Conservation (phyloP, 2,797 vertebrate species). For the Acanthornis magna region DNA sequence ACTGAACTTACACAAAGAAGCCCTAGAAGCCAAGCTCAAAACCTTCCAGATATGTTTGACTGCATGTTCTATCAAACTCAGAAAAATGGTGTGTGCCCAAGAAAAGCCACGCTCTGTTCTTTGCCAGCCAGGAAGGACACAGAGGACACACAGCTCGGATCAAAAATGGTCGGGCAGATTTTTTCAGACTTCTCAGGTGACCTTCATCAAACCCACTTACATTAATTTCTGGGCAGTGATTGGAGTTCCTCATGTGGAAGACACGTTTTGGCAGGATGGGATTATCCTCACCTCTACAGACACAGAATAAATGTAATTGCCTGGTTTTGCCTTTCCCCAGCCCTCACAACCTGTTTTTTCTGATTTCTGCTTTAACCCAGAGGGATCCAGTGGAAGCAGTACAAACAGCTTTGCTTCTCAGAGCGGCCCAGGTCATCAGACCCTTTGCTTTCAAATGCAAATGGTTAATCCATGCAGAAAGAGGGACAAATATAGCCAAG, state of each 20-base stretch:
- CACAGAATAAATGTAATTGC: not conserved
- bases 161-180: not conserved
- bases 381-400: not conserved
- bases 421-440: not conserved
- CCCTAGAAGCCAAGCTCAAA: not conserved
- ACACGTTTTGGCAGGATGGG: not conserved
- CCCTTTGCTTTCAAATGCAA: not conserved
- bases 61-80: not conserved
- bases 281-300: not conserved
- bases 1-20: not conserved
- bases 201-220: not conserved
- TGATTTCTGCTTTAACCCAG: not conserved
- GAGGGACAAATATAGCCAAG: not conserved
- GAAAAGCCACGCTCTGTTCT: not conserved
- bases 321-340: not conserved
- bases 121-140: not conserved
- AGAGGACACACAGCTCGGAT: not conserved
- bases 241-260: not conserved
- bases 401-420: not conserved
- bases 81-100: fast-evolving
- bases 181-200: not conserved
- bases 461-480: not conserved
- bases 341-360: not conserved
- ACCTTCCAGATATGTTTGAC: not conserved
- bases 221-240: not conserved